A percentile compares a stretch with the other conserved stretches of the same genome.
These are phyloP conservation scores for Parochlus steinenii DNA, from an alignment of 2,888 invertebrate species.

Conservation along the genomic window DNA sequence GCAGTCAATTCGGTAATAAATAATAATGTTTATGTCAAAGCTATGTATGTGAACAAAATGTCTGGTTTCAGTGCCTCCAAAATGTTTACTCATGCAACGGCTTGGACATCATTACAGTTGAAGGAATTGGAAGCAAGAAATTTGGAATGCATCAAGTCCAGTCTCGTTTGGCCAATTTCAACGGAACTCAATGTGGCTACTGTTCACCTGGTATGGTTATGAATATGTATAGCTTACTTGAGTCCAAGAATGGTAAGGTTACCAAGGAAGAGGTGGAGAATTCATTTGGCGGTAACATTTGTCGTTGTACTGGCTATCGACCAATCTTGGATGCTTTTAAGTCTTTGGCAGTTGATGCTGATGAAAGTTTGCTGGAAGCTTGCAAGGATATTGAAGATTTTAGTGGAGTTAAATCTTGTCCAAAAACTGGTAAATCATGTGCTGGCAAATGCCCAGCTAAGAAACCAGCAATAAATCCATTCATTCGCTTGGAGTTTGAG, in stretches of 20 bases:
- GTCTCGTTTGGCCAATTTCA: conserved; percentile 38
- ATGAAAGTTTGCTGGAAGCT: conserved; percentile 17
- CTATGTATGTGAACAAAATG: conserved; percentile 17
- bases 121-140: conserved; percentile 40
- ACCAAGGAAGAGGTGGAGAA: conserved; percentile 45
- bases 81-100: conserved; percentile 40
- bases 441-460: conserved; percentile 12
- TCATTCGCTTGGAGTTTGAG: conserved; percentile 24
- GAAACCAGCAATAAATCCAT: conserved; percentile 14
- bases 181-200: conserved; percentile 56
- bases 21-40: too few species aligned
- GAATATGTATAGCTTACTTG: conserved; percentile 43
- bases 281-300: conserved; percentile 54
- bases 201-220: conserved; percentile 64
- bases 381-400: conserved; percentile 31
- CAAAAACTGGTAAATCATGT: conserved; percentile 18
- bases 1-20: conserved; percentile 16
- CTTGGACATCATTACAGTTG: conserved; percentile 49
- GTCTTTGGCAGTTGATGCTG: conserved; percentile 31
- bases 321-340: conserved; percentile 51
- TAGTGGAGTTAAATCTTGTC: conserved; percentile 19
- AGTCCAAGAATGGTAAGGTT: conserved; percentile 30
- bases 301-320: conserved; percentile 56
- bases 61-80: conserved; percentile 37
- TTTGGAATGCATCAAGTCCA: conserved; percentile 50